Evolutionary conservation across 2,113 vertebrate genomes (phyloP).

Genomic region (Scomber japonicus): DNA sequence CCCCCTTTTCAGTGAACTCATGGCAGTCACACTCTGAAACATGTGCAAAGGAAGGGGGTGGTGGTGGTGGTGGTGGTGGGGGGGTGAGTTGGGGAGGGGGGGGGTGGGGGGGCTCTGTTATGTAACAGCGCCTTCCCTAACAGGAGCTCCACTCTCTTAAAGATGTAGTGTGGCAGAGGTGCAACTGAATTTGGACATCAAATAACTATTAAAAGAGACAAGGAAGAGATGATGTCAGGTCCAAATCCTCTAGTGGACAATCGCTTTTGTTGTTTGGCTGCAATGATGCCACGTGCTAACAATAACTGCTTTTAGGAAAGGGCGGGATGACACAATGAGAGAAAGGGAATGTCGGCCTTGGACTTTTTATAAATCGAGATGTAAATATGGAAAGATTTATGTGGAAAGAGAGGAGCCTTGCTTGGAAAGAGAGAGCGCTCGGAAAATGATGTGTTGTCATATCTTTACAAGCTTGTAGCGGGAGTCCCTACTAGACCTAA

Average conservation of each 20-base stretch:
- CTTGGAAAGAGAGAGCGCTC: constrained; percentile 45
- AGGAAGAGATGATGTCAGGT: constrained; percentile 68
- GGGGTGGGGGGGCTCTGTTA: constrained; percentile 56
- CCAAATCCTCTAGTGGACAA: constrained; percentile 29
- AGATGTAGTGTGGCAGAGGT: constrained; percentile 52
- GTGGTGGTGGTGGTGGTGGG: background rate
- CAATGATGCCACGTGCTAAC: constrained; percentile 62
- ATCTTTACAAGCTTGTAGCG: constrained; percentile 53
- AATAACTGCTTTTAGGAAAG: constrained; percentile 76
- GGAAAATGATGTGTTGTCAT: constrained; percentile 61
- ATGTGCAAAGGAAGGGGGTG: constrained; percentile 66
- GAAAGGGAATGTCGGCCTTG: constrained; percentile 69
- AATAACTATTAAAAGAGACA: constrained; percentile 52
- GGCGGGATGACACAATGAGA: constrained; percentile 74
- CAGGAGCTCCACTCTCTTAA: constrained; percentile 66
- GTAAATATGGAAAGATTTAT: constrained; percentile 76
- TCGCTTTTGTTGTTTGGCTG: constrained; percentile 63
- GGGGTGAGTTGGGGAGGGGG: constrained; percentile 3
- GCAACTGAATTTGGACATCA: constrained; percentile 44
- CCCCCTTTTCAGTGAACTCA: constrained; percentile 70
- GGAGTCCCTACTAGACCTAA: constrained; percentile 22
- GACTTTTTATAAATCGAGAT: constrained; percentile 71
- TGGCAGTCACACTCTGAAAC: constrained; percentile 72
- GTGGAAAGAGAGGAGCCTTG: constrained; percentile 60
- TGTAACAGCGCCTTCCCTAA: constrained; percentile 66